Conservation (phyloP, 2,888 invertebrate genomes). For the Xestia c-nigrum region DNA sequence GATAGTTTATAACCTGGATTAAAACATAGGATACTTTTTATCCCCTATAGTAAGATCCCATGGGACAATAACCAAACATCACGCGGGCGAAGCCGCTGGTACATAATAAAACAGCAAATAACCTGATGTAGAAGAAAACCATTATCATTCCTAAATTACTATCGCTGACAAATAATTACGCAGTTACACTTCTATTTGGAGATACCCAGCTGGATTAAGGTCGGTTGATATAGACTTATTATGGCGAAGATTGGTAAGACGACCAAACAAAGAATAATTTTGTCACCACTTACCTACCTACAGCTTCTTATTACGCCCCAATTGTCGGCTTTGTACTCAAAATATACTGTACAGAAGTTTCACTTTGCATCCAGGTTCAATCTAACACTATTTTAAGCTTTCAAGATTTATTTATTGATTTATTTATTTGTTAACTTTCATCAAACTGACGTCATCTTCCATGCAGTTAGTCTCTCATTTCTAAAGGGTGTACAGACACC, state of each 20-base stretch:
- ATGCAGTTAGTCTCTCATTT: no score
- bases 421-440: no score
- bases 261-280: slow-evolving; percentile 44
- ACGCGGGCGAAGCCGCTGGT: no score
- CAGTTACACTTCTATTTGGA: slow-evolving; percentile 15
- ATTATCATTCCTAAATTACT: neutral
- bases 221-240: slow-evolving; percentile 34
- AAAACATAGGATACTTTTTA: no score
- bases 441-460: no score
- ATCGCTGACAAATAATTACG: slow-evolving; percentile 20
- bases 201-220: slow-evolving; percentile 19
- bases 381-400: no score
- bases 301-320: slow-evolving; percentile 48
- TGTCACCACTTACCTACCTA: slow-evolving; percentile 32
- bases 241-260: slow-evolving; percentile 27
- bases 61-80: no score
- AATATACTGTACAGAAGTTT: slow-evolving; percentile 21
- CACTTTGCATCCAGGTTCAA: neutral
- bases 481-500: no score
- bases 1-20: no score
- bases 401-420: no score
- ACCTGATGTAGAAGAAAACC: neutral
- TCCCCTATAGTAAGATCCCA: no score
- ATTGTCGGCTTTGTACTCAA: slow-evolving; percentile 10
- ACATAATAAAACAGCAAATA: neutral